Evolutionary conservation across 2,113 vertebrate species (phyloP).

Genomic region (Toxotes jaculatrix): DNA sequence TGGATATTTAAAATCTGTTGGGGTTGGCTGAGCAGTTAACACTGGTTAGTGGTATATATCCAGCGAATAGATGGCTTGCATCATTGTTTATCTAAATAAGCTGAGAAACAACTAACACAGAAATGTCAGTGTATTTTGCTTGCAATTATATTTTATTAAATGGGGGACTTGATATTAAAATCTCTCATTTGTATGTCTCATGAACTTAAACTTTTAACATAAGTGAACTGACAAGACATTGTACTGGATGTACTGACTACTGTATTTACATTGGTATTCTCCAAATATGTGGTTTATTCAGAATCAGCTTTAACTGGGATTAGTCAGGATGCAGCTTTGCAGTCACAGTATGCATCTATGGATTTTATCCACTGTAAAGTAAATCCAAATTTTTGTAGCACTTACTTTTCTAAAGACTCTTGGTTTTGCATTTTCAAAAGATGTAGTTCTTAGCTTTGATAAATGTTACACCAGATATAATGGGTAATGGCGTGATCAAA

Average conservation of each 20-base stretch:
- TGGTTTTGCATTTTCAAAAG: background rate
- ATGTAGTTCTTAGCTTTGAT: background rate
- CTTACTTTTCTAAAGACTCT: background rate
- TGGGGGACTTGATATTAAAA: constrained; percentile 43
- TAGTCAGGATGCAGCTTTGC: background rate
- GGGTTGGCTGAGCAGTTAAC: constrained; percentile 12
- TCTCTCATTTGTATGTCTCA: constrained; percentile 32
- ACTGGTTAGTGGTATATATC: constrained; percentile 10
- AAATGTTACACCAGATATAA: too few relatives aligned
- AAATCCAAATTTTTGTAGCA: background rate
- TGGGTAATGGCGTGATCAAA: background rate
- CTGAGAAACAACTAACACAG: constrained; percentile 45
- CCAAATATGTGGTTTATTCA: too few relatives aligned
- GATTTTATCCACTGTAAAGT: background rate
- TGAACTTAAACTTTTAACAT: background rate
- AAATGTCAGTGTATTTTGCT: constrained; percentile 72
- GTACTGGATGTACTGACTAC: background rate
- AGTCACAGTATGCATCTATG: background rate
- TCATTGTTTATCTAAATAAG: constrained; percentile 42
- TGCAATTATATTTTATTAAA: constrained; percentile 81
- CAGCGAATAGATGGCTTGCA: constrained; percentile 14
- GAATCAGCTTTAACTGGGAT: background rate
- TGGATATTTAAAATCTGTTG: constrained; percentile 26
- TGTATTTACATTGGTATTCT: background rate
- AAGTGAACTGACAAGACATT: background rate